Evolutionary conservation across 30 jellyfish, hydroid and myxozoan genomes (phyloP), one percentile per base, ranked within the genome.

Genomic region (Mastigias papua): DNA sequence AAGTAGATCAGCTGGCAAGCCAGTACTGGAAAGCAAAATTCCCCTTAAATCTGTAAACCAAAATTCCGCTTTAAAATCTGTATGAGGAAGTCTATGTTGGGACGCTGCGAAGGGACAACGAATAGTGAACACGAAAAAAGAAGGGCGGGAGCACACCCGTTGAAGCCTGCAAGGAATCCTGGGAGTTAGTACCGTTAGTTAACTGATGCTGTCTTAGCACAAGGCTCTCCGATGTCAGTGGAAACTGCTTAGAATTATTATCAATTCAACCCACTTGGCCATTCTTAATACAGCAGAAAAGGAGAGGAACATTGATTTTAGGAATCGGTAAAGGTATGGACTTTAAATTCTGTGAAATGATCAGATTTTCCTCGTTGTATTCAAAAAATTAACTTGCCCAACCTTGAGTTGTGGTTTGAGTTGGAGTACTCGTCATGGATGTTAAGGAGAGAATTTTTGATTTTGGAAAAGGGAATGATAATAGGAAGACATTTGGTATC

Each of bases 61-160:
- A n/a, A n/a, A n/a, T n/a, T n/a, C 54, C 54, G 54, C 72, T 22
- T 60, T 60, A 16, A 21, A 17, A 17, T 22, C 76, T 26, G 49
- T 13, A 26, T 21, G 76, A 35, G 25, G 37, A 37, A 65, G 76
- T 2, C 4, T 65, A 37, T 65, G 25, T 33, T 65, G 25, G 3
- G 67, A 7, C 74, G 74, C 74, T 63, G 74, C 42, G 74, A 27
- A 63, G 74, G 61, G 15, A 21, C 29, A 69, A 33, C 63, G 81
- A 69, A 69, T 32, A 37, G 81, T 62, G 80, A 61, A 42, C 68
- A 82, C 50, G 81, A 66, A 85, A 61, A 21, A 21, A 46, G 88
- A 73, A 73, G 94, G 94, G 88, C 87, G 93, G 93, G 94, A 73
- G 92, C 81, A 15, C 74, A 83, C 83, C 88, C 76, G 76, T 29